Percentiles rank a stretch among this genome's conserved stretches.
Conservation (phyloP, 2,888 invertebrate species). For the Lycaena phlaeas region DNA sequence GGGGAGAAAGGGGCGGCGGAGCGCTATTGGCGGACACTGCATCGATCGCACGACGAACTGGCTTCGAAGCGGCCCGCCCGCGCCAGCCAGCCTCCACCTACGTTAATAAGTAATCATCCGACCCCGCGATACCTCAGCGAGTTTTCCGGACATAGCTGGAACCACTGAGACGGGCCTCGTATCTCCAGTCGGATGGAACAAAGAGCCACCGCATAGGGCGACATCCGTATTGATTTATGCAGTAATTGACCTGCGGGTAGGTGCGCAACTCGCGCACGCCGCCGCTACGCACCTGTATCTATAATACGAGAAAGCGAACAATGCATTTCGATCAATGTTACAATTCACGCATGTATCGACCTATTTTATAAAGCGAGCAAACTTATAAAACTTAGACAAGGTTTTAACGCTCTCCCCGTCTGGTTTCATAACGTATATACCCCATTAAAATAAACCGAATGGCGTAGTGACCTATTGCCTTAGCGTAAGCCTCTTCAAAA, state of each 20-base stretch:
- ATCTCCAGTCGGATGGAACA: slow-evolving; percentile 62
- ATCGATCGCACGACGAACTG: slow-evolving; percentile 68
- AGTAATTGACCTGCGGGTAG: slow-evolving; percentile 61
- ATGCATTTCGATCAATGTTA: slow-evolving; percentile 25
- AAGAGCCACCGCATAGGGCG: slow-evolving; percentile 58
- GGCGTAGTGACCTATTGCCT: slow-evolving; percentile 41
- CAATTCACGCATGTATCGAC: slow-evolving; percentile 17
- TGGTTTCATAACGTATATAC: slow-evolving; percentile 18
- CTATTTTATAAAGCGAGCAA: slow-evolving; percentile 13
- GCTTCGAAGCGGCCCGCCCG: slow-evolving; percentile 64
- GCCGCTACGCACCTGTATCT: slow-evolving; percentile 34
- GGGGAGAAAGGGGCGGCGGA: slow-evolving; percentile 56
- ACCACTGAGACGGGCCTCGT: slow-evolving; percentile 60
- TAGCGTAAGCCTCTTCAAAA: slow-evolving; percentile 27
- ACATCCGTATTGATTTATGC: slow-evolving; percentile 65
- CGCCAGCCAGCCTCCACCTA: slow-evolving; percentile 68
- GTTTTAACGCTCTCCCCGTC: slow-evolving; percentile 4
- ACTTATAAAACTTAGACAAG: slow-evolving; percentile 8
- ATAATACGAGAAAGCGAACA: slow-evolving; percentile 24
- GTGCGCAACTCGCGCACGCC: slow-evolving; percentile 48
- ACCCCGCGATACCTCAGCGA: slow-evolving; percentile 67
- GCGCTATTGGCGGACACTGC: slow-evolving; percentile 69
- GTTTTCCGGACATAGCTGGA: slow-evolving; percentile 65
- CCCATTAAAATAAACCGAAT: slow-evolving; percentile 23
- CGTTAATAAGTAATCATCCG: slow-evolving; percentile 73